phyloP scores from a whole-genome alignment of 2,113 vertebrate genomes.

The Aptenodytes patagonicus region DNA sequence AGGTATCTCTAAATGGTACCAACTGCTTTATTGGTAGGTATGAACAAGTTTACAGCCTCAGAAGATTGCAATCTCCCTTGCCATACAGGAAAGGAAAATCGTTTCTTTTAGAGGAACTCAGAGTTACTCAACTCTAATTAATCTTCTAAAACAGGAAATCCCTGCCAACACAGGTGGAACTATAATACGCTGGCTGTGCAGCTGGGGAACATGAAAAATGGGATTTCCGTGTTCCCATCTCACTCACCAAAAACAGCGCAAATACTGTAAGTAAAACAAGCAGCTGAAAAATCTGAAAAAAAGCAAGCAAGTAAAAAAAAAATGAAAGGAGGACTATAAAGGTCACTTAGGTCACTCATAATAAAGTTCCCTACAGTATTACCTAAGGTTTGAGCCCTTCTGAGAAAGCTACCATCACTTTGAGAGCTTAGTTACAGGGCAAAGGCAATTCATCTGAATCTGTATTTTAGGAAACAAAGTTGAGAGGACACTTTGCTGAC shows the following conservation, averaged over 20 bases:
- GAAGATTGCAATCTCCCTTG: not conserved
- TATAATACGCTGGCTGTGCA: not conserved
- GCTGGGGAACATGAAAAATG: conserved; percentile 21
- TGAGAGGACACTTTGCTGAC: not conserved
- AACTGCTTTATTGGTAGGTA: not conserved
- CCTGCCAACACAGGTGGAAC: conserved; percentile 42
- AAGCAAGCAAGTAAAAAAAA: not conserved
- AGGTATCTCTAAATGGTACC: not conserved
- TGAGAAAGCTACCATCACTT: not conserved
- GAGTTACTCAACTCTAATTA: conserved; percentile 42
- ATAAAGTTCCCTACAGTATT: not conserved
- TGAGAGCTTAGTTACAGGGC: not conserved
- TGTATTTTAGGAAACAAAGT: not conserved
- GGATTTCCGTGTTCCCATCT: not conserved
- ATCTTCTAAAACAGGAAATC: conserved; percentile 53
- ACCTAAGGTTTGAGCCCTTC: not conserved
- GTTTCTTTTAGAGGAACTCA: conserved; percentile 46
- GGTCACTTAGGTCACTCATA: not conserved
- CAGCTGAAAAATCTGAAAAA: not conserved
- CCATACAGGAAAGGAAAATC: conserved; percentile 15
- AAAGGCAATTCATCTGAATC: not conserved
- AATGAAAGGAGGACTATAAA: not conserved
- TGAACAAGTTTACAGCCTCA: not conserved
- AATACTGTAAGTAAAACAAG: not conserved
- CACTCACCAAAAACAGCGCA: not conserved